These are phyloP conservation scores for Drosophila birchii DNA, from an alignment of 2,888 invertebrate species.

Conservation along the genomic window DNA sequence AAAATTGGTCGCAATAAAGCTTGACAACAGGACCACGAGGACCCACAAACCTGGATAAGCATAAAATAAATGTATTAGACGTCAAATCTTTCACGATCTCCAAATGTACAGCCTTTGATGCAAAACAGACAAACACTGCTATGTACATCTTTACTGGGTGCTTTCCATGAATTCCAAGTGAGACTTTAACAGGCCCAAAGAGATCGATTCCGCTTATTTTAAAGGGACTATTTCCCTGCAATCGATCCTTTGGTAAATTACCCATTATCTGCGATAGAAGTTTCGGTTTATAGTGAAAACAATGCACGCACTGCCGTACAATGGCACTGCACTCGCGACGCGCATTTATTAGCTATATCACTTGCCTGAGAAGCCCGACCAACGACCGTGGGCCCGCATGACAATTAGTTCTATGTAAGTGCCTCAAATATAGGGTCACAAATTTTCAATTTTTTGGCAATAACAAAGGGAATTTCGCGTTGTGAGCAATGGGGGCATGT, in stretches of 20 bases:
- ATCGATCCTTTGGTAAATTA: constrained; percentile 7
- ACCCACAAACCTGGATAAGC: not conserved
- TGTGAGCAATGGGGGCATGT: not conserved
- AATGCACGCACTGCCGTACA: not conserved
- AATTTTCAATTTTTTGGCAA: not conserved
- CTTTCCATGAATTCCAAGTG: constrained; percentile 2
- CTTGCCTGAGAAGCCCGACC: constrained; percentile 1
- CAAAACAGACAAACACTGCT: constrained; percentile 3
- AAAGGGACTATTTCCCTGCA: constrained; percentile 7
- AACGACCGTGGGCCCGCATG: not conserved
- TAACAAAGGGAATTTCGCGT: not conserved
- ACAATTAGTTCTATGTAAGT: not conserved
- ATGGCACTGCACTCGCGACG: not conserved
- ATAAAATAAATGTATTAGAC: not conserved
- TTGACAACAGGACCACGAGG: not conserved
- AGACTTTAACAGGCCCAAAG: constrained; percentile 3
- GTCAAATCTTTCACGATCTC: constrained; percentile 1
- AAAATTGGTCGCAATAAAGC: not conserved
- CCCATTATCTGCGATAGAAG: not conserved
- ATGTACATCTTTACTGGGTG: not conserved
- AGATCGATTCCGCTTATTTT: constrained; percentile 11
- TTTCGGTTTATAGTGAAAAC: not conserved
- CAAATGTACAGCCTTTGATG: too few relatives aligned
- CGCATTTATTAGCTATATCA: not conserved
- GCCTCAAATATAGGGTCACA: constrained; percentile 4